phyloP scores from a whole-genome alignment of 2,888 invertebrate genomes.

The Timandra comae region DNA sequence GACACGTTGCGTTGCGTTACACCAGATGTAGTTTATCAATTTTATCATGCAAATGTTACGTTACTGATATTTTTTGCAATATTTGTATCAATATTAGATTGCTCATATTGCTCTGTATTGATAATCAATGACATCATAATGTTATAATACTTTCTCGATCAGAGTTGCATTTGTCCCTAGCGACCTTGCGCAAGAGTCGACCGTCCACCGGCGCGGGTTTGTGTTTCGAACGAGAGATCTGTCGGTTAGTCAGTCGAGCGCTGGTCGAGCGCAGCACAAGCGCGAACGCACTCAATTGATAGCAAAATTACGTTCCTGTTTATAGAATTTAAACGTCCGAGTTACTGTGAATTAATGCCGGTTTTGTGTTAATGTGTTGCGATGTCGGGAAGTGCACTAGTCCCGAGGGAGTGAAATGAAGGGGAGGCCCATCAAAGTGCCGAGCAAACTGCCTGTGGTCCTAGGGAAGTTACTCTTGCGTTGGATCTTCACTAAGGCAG shows the following conservation, averaged over 20 bases:
- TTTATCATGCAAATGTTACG: no score
- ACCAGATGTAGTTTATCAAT: no score
- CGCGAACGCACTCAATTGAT: slow-evolving; percentile 28
- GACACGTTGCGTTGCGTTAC: background rate
- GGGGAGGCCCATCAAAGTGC: slow-evolving; percentile 40
- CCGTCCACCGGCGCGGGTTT: slow-evolving; percentile 17
- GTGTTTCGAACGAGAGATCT: slow-evolving; percentile 22
- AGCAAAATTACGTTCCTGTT: slow-evolving; percentile 6
- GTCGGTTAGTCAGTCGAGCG: slow-evolving; percentile 28
- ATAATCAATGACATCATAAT: slow-evolving; percentile 39
- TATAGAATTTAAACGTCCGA: slow-evolving; percentile 1
- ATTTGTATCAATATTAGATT: background rate
- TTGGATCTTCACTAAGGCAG: slow-evolving; percentile 80
- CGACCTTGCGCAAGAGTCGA: slow-evolving; percentile 51
- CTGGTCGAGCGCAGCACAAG: slow-evolving; percentile 27
- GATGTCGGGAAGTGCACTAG: slow-evolving; percentile 24
- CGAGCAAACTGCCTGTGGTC: slow-evolving; percentile 55
- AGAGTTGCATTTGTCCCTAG: slow-evolving; percentile 30
- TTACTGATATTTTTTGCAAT: background rate
- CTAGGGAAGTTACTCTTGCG: slow-evolving; percentile 76
- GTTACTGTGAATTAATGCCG: slow-evolving; percentile 3
- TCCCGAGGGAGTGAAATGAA: slow-evolving; percentile 57
- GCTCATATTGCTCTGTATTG: slow-evolving; percentile 24
- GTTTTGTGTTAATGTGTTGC: slow-evolving; percentile 24
- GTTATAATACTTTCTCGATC: slow-evolving; percentile 42